Base-by-base conservation (phyloP, 2,888 invertebrate genomes). In the Drosophila nr. medialis region DNA sequence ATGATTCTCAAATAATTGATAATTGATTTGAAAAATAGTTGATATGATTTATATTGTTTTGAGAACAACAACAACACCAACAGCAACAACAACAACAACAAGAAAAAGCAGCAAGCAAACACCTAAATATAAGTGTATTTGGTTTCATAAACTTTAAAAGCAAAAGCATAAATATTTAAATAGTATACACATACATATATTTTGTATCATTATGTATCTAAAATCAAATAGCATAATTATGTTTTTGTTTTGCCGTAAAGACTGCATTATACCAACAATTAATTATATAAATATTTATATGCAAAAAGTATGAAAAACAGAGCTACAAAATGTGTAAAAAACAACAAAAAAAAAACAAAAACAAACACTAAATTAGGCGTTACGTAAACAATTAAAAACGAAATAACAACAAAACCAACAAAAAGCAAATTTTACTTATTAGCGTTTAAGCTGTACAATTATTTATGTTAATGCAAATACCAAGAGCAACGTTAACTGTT, bases 191-290 rank as follows among this genome's bases (percentile, higher is more conserved):
- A 27, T 36, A 55, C 38, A 82, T 84, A 77, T 87, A 86, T 86
- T 84, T 83, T 87, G 62, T 85, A 87, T 76, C 85, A 79, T 85
- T 87, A 85, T 78, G 83, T 81, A 84, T 86, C 86, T 71, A 78
- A 75, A 75, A 45, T 71, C 80, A 86, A 85, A 88, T 80, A 85
- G 75, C 87, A 86, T 90, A 78, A 86, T 88, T 88, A 72, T 90
- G 81, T 83, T 90, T 90, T 90, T 85, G 74, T 91, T 92, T 91
- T 92, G 92, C 92, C 92, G 90, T 91, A 91, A 92, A 92, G 92
- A 92, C 92, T 92, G 92, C 92, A 91, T 91, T 91, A 92, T 92
- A 92, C 91, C 91, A 92, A 92, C 91, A 85, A 90, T 86, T 84
- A 81, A 80, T 72, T 80, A 81, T 81, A 80, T 75, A 82, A 77